These are phyloP conservation scores for Autographa pulchrina DNA, from an alignment of 2,888 invertebrate species.

Conservation along the genomic window DNA sequence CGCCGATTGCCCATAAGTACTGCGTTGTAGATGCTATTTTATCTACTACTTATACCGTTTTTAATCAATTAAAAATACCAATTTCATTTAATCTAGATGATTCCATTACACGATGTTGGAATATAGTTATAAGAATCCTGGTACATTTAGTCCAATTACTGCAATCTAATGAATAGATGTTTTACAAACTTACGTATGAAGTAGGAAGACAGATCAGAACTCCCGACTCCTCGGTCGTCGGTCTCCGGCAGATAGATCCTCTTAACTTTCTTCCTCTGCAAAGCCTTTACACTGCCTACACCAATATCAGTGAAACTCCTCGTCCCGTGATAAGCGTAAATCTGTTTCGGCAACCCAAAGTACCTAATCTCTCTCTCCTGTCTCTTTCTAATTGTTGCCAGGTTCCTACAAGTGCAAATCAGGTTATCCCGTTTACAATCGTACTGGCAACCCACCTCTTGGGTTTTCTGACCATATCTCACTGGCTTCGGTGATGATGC, in stretches of 20 bases:
- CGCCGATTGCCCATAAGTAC: too few relatives aligned
- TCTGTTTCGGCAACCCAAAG: slow-evolving; percentile 61
- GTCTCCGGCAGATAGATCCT: slow-evolving; percentile 77
- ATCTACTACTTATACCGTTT: too few relatives aligned
- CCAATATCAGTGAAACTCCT: slow-evolving; percentile 72
- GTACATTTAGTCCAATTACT: too few relatives aligned
- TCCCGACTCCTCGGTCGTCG: slow-evolving; percentile 74
- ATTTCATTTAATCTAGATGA: too few relatives aligned
- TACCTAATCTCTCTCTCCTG: slow-evolving; percentile 55
- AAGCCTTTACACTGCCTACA: slow-evolving; percentile 71
- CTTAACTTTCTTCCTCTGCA: slow-evolving; percentile 70
- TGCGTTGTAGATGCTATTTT: too few relatives aligned
- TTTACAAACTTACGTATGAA: slow-evolving; percentile 65
- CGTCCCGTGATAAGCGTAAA: slow-evolving; percentile 65
- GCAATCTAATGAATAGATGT: too few relatives aligned
- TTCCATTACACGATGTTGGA: too few relatives aligned
- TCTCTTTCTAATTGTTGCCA: slow-evolving; percentile 44
- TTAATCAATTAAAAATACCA: too few relatives aligned
- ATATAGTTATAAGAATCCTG: too few relatives aligned
- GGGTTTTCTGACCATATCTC: slow-evolving; percentile 49
- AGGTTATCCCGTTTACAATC: slow-evolving; percentile 64
- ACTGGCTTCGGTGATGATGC: slow-evolving; percentile 15
- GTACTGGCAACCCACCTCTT: slow-evolving; percentile 71
- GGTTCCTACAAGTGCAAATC: slow-evolving; percentile 63
- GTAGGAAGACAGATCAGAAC: slow-evolving; percentile 64